Evolutionary conservation across 2,113 vertebrate species (phyloP).

Genomic region (Trogon melanurus): DNA sequence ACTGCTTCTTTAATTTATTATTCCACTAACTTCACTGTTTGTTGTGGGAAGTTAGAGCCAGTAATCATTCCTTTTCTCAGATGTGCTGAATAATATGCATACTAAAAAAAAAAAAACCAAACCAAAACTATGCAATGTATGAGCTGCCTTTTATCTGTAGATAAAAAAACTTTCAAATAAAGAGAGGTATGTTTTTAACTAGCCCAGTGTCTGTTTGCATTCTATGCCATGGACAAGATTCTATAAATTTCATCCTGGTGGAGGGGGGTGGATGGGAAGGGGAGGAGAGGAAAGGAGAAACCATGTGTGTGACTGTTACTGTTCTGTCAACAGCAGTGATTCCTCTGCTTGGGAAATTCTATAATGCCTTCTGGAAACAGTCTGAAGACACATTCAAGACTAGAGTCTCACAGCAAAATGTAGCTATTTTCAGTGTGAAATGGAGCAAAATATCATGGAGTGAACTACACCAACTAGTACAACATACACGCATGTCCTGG

Average conservation of each 20-base stretch:
- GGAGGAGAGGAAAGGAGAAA: background rate
- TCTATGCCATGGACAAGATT: background rate
- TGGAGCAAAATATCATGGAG: background rate
- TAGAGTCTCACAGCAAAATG: background rate
- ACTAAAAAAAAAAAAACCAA: background rate
- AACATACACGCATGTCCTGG: background rate
- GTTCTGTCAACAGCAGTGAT: background rate
- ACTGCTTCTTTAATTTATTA: constrained; percentile 62
- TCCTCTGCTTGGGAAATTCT: background rate
- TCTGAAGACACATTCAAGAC: background rate
- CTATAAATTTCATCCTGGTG: background rate
- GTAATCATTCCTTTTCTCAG: constrained; percentile 22
- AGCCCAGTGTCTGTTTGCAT: background rate
- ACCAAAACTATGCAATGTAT: constrained; percentile 20
- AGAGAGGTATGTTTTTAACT: constrained; percentile 46
- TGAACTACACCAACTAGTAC: background rate
- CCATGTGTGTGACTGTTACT: background rate
- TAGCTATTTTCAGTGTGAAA: background rate
- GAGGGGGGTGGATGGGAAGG: background rate
- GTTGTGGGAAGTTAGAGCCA: constrained; percentile 36
- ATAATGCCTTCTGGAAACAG: background rate
- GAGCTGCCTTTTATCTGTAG: constrained; percentile 2
- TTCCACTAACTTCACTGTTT: constrained; percentile 45
- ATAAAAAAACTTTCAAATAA: constrained; percentile 34
- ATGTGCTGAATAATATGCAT: background rate